Evolutionary conservation across 2,888 invertebrate species (phyloP).

Genomic region (Troides oblongomaculatus): DNA sequence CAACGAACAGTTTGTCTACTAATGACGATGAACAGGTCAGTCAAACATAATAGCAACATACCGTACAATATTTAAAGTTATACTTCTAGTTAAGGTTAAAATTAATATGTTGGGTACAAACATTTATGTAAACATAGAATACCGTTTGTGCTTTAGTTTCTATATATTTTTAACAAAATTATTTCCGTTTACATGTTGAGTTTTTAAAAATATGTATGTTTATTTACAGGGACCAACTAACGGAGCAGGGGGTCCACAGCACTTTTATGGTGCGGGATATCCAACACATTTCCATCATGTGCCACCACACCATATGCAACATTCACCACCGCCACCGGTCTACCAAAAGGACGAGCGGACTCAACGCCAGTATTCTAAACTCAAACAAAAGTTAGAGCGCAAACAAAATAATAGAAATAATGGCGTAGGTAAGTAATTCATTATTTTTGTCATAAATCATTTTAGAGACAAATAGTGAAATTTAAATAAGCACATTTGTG

Average conservation of each 20-base stretch:
- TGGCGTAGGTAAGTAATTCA: slow-evolving; percentile 74
- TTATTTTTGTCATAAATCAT: neutral
- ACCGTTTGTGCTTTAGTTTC: neutral
- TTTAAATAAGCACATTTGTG: neutral
- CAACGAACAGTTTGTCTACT: slow-evolving; percentile 38
- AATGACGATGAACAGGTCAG: slow-evolving; percentile 51
- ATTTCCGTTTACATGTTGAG: neutral
- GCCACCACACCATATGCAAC: slow-evolving; percentile 82
- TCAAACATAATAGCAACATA: slow-evolving; percentile 25
- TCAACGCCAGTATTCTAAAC: slow-evolving; percentile 87
- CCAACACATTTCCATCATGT: slow-evolving; percentile 80
- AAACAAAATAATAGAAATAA: slow-evolving; percentile 79
- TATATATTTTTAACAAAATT: neutral
- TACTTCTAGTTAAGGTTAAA: neutral
- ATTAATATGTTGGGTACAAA: neutral
- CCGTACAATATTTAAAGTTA: neutral
- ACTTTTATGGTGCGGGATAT: slow-evolving; percentile 82
- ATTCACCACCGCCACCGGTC: slow-evolving; percentile 83
- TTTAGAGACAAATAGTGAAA: neutral
- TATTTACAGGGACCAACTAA: slow-evolving; percentile 83
- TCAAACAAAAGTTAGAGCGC: slow-evolving; percentile 87
- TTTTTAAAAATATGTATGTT: slow-evolving; percentile 22
- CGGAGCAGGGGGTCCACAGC: slow-evolving; percentile 84
- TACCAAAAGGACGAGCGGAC: slow-evolving; percentile 89
- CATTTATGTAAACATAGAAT: neutral